These are phyloP conservation scores for Fratercula arctica DNA, from an alignment of 2,797 vertebrate species.

Conservation along the genomic window DNA sequence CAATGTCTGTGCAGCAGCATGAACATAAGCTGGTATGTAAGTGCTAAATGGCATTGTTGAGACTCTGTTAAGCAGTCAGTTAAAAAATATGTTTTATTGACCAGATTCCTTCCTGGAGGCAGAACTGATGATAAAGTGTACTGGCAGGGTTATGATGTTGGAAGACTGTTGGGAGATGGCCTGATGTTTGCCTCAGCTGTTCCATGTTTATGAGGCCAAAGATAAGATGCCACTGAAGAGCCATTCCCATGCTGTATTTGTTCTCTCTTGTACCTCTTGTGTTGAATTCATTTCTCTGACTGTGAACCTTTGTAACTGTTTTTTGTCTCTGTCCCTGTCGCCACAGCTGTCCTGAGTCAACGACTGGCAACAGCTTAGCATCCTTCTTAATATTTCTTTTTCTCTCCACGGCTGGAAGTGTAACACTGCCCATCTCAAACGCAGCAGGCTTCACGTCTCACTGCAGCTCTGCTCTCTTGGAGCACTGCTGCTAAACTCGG, in stretches of 20 bases:
- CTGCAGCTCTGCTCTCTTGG: background rate
- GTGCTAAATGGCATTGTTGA: constrained; percentile 21
- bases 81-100: constrained; percentile 58
- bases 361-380: background rate
- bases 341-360: background rate
- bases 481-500: background rate
- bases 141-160: background rate
- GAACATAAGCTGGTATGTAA: background rate
- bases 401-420: background rate
- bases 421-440: background rate
- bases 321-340: background rate
- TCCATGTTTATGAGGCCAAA: background rate
- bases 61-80: constrained; percentile 27
- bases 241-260: background rate
- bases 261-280: background rate
- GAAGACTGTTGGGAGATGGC: background rate
- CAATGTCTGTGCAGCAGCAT: background rate
- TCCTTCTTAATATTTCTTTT: background rate
- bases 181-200: background rate
- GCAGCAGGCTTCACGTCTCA: background rate
- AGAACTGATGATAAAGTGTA: background rate
- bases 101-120: background rate
- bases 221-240: background rate
- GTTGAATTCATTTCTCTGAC: background rate
- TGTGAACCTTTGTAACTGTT: background rate